Conservation (phyloP, 2,797 vertebrate genomes). For the Rhadinocentrus ornatus region DNA sequence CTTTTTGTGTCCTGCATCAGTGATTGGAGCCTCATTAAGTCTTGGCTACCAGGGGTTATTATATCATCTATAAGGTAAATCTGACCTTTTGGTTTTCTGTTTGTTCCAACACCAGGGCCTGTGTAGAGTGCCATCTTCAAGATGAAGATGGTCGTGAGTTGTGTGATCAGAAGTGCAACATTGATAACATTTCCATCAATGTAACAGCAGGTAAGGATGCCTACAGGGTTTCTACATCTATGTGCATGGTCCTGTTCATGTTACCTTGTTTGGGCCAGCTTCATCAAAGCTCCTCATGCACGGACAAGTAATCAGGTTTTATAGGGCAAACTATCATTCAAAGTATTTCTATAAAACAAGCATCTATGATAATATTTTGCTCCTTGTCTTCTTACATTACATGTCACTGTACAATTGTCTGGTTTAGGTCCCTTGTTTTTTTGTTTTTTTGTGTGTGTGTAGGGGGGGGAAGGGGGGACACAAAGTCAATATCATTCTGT, state of each 20-base stretch:
- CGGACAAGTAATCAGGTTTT: not conserved
- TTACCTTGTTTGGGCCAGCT: not conserved
- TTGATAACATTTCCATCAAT: constrained; percentile 85
- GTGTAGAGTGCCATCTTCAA: constrained; percentile 93
- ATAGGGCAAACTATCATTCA: not conserved
- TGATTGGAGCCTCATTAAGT: constrained; percentile 54
- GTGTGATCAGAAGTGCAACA: constrained; percentile 88
- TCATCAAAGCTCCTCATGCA: not conserved
- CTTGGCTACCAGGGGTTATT: constrained; percentile 21
- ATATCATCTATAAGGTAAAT: constrained; percentile 3
- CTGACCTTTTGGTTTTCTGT: constrained; percentile 52
- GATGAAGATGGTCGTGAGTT: constrained; percentile 75
- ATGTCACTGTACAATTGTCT: too few species aligned
- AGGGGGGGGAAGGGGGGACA: too few species aligned
- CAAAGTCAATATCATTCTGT: too few species aligned
- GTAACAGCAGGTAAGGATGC: constrained; percentile 84
- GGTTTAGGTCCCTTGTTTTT: too few species aligned
- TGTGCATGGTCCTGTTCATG: not conserved
- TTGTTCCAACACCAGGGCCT: constrained; percentile 83
- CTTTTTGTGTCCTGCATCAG: constrained; percentile 52
- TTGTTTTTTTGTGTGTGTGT: too few species aligned
- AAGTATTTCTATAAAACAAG: not conserved
- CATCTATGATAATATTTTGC: too few species aligned
- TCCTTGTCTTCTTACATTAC: too few species aligned
- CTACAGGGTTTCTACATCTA: not conserved